Conservation (phyloP, 2,888 invertebrate genomes). For the Epinotia ramella region DNA sequence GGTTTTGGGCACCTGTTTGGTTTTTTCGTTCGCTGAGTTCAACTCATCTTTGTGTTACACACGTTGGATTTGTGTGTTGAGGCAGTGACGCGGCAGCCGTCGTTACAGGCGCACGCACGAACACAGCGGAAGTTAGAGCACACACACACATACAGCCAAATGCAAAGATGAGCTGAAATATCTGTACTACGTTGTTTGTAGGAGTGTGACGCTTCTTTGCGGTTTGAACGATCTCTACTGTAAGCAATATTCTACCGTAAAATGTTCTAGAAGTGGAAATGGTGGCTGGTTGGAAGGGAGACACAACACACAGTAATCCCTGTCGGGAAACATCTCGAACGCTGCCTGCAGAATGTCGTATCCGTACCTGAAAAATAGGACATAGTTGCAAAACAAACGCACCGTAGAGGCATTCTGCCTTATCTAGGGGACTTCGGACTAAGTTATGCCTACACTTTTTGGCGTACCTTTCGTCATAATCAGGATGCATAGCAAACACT, state of each 20-base stretch:
- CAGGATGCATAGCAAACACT: constrained; percentile 83
- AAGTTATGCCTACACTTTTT: background rate
- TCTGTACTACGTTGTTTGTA: too few species aligned
- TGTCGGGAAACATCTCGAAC: constrained; percentile 86
- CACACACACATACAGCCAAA: too few species aligned
- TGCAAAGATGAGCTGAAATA: too few species aligned
- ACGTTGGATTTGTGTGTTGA: too few species aligned
- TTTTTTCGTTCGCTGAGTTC: too few species aligned
- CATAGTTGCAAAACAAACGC: background rate
- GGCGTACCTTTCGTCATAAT: constrained; percentile 81
- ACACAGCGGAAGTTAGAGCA: too few species aligned
- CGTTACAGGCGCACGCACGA: too few species aligned
- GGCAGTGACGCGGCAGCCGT: too few species aligned
- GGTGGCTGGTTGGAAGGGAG: constrained; percentile 80
- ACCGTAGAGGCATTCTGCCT: background rate
- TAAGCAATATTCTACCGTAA: constrained; percentile 72
- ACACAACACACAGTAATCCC: constrained; percentile 87
- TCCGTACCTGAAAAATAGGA: constrained; percentile 63
- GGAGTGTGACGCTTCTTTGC: background rate
- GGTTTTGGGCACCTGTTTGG: too few species aligned
- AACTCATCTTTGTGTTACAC: too few species aligned
- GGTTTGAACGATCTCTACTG: background rate
- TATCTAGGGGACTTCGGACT: background rate
- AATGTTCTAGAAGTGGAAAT: constrained; percentile 85
- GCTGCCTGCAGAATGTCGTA: constrained; percentile 86